phyloP scores from a whole-genome alignment of 2,113 vertebrate species.

The Ailurus styani region DNA sequence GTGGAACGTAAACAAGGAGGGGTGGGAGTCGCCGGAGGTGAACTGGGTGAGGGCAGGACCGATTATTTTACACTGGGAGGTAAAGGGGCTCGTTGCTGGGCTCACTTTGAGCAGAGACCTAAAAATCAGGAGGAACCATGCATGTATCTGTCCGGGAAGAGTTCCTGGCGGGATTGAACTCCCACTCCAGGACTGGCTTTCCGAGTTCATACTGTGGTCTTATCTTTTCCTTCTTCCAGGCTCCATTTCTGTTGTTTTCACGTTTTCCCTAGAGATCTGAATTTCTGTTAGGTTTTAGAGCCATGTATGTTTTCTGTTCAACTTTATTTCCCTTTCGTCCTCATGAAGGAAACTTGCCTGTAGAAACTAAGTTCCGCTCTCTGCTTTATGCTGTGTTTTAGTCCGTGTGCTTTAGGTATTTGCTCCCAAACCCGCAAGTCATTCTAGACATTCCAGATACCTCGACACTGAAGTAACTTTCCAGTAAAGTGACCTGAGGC shows the following conservation, averaged over 20 bases:
- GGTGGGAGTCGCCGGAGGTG: background rate
- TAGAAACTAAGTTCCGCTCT: background rate
- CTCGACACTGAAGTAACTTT: background rate
- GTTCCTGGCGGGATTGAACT: background rate
- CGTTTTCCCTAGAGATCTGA: background rate
- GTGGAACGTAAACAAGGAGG: background rate
- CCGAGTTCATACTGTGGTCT: background rate
- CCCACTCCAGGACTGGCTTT: background rate
- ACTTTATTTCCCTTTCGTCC: background rate
- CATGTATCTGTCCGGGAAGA: background rate
- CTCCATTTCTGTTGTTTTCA: background rate
- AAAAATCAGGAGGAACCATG: background rate
- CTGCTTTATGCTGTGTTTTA: background rate
- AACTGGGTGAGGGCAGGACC: background rate
- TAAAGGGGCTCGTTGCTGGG: background rate
- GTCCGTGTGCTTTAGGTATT: background rate
- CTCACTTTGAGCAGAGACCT: background rate
- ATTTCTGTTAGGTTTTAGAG: background rate
- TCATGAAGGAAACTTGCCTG: background rate
- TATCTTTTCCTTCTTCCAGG: background rate
- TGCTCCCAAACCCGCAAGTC: background rate
- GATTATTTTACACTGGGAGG: background rate
- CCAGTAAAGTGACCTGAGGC: background rate
- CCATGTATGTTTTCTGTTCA: background rate
- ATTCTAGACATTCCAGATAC: background rate